phyloP scores from a whole-genome alignment of 2,113 vertebrate species.

The Hippoglossus stenolepis region DNA sequence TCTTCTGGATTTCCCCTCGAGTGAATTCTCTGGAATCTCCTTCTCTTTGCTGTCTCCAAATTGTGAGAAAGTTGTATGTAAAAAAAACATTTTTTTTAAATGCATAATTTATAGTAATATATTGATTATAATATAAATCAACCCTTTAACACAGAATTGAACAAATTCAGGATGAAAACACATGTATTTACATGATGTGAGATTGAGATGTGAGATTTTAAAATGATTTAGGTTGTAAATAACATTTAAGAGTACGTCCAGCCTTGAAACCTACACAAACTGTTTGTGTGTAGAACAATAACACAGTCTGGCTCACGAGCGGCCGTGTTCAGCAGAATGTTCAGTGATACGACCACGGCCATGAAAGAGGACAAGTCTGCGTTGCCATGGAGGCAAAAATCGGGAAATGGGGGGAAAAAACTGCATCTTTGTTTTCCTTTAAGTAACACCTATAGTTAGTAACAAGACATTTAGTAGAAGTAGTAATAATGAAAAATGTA shows the following conservation, averaged over 20 bases:
- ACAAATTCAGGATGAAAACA: not conserved
- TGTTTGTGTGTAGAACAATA: conserved; percentile 58
- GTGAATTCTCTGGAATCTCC: conserved; percentile 73
- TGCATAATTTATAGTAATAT: not conserved
- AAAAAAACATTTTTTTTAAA: not conserved
- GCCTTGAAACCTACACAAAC: conserved; percentile 57
- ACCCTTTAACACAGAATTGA: too few relatives aligned
- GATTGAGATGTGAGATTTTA: too few relatives aligned
- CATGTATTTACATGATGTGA: not conserved
- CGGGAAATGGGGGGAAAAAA: not conserved
- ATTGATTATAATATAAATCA: too few relatives aligned
- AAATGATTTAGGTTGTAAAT: conserved; percentile 1
- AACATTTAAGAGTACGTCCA: conserved; percentile 33
- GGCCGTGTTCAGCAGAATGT: conserved; percentile 57
- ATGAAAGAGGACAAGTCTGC: conserved; percentile 43
- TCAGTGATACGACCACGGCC: conserved; percentile 57
- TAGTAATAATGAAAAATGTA: not conserved
- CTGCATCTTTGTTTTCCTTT: conserved; percentile 26
- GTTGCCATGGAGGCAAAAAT: conserved; percentile 54
- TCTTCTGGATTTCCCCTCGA: conserved; percentile 64
- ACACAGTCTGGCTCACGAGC: conserved; percentile 51
- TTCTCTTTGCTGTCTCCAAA: conserved; percentile 57
- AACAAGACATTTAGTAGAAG: not conserved
- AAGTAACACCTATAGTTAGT: conserved; percentile 12
- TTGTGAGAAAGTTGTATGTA: conserved; percentile 32